Evolutionary conservation across 2,113 vertebrate species (phyloP), one percentile per base, ranked within the genome.

Genomic region (Rhipidura dahli): DNA sequence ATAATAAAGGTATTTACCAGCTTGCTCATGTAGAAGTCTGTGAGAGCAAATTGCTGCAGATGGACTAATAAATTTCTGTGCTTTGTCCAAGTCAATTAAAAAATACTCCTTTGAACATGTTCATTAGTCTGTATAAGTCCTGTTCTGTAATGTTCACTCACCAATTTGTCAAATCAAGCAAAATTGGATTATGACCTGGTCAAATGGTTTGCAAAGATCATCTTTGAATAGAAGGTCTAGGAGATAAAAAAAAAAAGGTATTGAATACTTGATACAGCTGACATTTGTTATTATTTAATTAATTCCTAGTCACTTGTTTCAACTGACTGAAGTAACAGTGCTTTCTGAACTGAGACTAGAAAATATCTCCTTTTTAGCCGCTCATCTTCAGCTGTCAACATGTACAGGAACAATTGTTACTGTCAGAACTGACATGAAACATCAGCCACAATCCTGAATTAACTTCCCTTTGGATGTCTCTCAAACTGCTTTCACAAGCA

Each of bases 341-440:
- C 49, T 69, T 85, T 82, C 80, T 93, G 87, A 87, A 91, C 57
- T 39, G 59, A 92, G 79, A 90, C 70, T 93, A 88, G 61, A 79
- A 80, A 61, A 61, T 69, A 13, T 73, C 87, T 90, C 57, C 66
- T 92, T 86, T 90, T 83, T 83, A 89, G 84, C 88, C 87, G 56
- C 86, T 82, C 83, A 45, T 97, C 85, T 75, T 89, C 63, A 96
- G 59, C 93, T 97, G 97, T 97, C 97, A 97, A 45, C 90, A 92
- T 40, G 54, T 71, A 83, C 82, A 95, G 77, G 75, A 96, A 79
- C 75, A 95, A 88, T 94, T 95, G 89, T 66, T 72, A 56, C 90
- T 97, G 96, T 97, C 96, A 97, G 78, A 96, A 90, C 35, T 97
- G 97, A 96, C 97, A 92, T 44, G 89, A 44, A 13, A 93, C 75